Percentiles rank a stretch among this genome's conserved stretches.
Evolutionary conservation across 2,113 vertebrate species (phyloP).

Genomic region (Dendropsophus ebraccatus): DNA sequence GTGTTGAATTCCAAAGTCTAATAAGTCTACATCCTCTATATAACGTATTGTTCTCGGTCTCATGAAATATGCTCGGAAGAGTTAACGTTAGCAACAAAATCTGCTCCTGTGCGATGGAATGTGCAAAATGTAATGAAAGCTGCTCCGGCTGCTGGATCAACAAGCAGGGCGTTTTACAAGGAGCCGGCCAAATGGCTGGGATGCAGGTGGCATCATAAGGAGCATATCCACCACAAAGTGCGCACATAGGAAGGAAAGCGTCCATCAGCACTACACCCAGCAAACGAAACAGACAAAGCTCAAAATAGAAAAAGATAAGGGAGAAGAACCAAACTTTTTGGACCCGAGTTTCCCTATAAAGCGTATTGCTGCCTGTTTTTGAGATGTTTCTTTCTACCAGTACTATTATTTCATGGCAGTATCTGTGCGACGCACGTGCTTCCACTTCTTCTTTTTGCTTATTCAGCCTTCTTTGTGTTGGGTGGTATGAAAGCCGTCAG

Average conservation of each 20-base stretch:
- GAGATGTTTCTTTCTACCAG: neutral
- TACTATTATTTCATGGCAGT: slow-evolving; percentile 1
- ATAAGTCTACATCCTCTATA: neutral
- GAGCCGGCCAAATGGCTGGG: slow-evolving; percentile 40
- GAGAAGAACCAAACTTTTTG: too few relatives aligned
- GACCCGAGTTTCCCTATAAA: too few relatives aligned
- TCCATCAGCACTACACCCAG: neutral
- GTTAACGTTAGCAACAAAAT: slow-evolving; percentile 5
- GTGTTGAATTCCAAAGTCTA: too few relatives aligned
- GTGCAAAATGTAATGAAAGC: slow-evolving; percentile 47
- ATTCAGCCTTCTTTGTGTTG: slow-evolving; percentile 43
- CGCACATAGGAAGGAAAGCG: slow-evolving; percentile 20
- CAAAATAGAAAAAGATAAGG: neutral
- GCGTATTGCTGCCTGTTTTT: neutral
- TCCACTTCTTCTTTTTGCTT: slow-evolving; percentile 33
- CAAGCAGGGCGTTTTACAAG: slow-evolving; percentile 50
- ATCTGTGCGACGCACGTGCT: slow-evolving; percentile 17
- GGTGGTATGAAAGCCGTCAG: slow-evolving; percentile 27
- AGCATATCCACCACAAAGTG: slow-evolving; percentile 16
- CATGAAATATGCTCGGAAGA: slow-evolving; percentile 13
- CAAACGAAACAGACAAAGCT: neutral
- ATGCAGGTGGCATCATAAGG: slow-evolving; percentile 42
- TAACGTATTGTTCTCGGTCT: neutral
- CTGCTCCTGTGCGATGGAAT: slow-evolving; percentile 33
- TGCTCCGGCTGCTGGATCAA: slow-evolving; percentile 44